These are phyloP conservation scores for Accipiter virgatus DNA, from an alignment of 2,113 vertebrate genomes.

Conservation along the genomic window DNA sequence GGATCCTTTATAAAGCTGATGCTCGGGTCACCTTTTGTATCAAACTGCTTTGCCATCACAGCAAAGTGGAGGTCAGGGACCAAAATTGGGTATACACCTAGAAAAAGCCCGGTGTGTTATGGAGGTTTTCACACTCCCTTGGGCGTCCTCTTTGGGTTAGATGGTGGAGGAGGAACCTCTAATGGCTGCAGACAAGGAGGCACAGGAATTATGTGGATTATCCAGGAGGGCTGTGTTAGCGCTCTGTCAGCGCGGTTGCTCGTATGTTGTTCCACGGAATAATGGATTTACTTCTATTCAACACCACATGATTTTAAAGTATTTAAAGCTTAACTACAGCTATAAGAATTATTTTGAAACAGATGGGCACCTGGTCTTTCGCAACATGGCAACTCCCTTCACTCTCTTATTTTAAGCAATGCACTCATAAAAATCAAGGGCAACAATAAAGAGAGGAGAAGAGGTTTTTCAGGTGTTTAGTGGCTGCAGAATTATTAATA, in stretches of 20 bases:
- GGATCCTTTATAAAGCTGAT: not conserved
- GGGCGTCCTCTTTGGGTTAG: not conserved
- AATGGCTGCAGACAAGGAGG: not conserved
- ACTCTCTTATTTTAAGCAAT: not conserved
- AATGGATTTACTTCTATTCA: not conserved
- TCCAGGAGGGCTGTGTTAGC: not conserved
- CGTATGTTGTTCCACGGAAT: not conserved
- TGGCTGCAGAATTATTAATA: conserved; percentile 34
- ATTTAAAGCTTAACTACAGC: not conserved
- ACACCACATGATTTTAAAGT: not conserved
- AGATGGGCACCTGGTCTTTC: conserved; percentile 12
- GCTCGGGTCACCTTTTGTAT: not conserved
- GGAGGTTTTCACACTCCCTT: not conserved
- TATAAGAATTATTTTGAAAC: not conserved
- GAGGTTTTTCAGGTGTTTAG: not conserved
- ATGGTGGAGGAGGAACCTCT: not conserved
- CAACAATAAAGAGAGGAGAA: not conserved
- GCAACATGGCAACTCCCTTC: not conserved
- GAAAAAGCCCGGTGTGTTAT: not conserved
- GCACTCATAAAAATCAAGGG: not conserved
- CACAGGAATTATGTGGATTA: not conserved
- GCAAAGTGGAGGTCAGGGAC: not conserved
- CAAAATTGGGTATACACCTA: fast-evolving
- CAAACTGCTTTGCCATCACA: not conserved
- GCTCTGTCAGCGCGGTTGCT: not conserved